Conservation (phyloP, 2,113 vertebrate genomes). For the Carollia perspicillata region DNA sequence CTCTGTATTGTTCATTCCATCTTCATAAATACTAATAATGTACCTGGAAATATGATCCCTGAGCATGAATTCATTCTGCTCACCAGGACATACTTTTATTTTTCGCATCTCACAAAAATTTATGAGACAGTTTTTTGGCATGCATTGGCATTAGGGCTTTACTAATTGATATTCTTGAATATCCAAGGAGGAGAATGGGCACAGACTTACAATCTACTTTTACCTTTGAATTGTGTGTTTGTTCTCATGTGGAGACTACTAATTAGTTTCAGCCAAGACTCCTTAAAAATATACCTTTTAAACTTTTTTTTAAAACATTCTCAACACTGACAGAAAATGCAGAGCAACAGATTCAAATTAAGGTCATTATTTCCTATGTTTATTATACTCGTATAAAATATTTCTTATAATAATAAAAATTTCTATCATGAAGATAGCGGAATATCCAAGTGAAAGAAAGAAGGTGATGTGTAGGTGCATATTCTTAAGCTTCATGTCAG, state of each 20-base stretch:
- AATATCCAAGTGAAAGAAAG: background rate
- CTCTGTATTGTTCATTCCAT: background rate
- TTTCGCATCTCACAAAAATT: constrained; percentile 55
- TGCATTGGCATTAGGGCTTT: constrained; percentile 8
- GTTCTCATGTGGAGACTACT: background rate
- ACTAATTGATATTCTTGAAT: constrained; percentile 50
- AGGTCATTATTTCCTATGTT: background rate
- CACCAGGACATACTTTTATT: constrained; percentile 43
- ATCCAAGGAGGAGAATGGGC: background rate
- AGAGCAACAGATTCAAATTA: background rate
- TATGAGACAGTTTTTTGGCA: constrained; percentile 14
- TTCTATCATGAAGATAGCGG: background rate
- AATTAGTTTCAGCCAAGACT: constrained; percentile 7
- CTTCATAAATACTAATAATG: background rate
- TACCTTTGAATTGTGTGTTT: constrained; percentile 52
- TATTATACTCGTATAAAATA: background rate
- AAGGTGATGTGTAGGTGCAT: background rate
- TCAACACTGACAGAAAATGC: background rate
- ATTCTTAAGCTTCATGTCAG: background rate
- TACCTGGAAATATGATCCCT: constrained; percentile 42
- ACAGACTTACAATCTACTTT: constrained; percentile 39
- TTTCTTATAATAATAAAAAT: background rate
- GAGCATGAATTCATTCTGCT: constrained; percentile 26
- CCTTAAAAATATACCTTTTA: background rate
- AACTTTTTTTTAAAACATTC: background rate